Percentiles rank a stretch among this genome's conserved stretches.
phyloP scores from a whole-genome alignment of 2,888 invertebrate species.

The Pristionchus arcanus region DNA sequence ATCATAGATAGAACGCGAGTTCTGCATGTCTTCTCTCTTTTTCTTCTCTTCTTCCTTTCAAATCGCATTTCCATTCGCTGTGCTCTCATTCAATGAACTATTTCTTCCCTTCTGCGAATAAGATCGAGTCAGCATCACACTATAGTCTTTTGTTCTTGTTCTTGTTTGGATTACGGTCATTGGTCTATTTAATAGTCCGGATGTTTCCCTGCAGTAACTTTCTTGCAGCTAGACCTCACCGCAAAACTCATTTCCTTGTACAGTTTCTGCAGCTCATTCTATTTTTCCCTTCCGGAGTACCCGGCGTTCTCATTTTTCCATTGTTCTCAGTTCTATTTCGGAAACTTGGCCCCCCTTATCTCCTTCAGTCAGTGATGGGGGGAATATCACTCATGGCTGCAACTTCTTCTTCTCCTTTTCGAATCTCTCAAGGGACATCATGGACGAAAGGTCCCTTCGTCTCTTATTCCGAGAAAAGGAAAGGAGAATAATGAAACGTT shows the following conservation, averaged over 20 bases:
- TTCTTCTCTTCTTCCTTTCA: slow-evolving; percentile 24
- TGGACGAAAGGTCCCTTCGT: slow-evolving; percentile 10
- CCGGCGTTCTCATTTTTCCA: neutral
- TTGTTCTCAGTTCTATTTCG: neutral
- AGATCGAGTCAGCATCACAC: neutral
- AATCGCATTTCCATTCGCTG: slow-evolving; percentile 23
- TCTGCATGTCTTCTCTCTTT: slow-evolving; percentile 30
- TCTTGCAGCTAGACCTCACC: neutral
- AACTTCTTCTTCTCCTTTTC: neutral
- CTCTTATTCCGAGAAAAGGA: neutral
- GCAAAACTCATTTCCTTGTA: neutral
- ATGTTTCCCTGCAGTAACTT: neutral
- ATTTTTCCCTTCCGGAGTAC: neutral
- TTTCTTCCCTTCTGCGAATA: neutral
- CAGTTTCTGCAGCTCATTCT: neutral
- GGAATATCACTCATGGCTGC: slow-evolving; percentile 28
- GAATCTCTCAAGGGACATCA: slow-evolving; percentile 7
- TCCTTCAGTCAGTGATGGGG: neutral
- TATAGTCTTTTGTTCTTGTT: neutral
- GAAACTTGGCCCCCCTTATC: neutral
- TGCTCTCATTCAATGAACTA: slow-evolving; percentile 38
- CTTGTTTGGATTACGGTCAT: neutral
- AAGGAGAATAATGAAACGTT: slow-evolving; percentile 41
- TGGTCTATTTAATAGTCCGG: neutral
- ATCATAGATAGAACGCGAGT: slow-evolving; percentile 13